Evolutionary conservation across 2,888 invertebrate species (phyloP), one percentile per base, ranked within the genome.

Genomic region (Epinotia nisella): DNA sequence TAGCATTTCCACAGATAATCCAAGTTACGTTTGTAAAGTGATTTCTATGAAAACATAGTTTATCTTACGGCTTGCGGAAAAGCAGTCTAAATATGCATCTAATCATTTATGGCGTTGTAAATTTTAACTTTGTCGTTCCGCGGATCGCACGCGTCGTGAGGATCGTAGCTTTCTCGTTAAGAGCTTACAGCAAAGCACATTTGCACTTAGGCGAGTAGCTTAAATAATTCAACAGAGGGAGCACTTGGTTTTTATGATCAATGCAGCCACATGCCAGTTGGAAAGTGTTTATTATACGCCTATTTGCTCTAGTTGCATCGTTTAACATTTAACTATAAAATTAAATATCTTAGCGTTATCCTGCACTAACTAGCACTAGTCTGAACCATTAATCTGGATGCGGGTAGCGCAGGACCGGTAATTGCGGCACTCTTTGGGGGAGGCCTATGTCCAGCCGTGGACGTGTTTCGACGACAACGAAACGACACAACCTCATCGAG

Each of bases 91-190:
- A 21, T 35, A 24, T 24, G 55, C 21, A 21, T 56, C 24, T 56
- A 56, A 56, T 24, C 60, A 19, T n/a, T n/a, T 60, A 19, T 49
- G 49, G 49, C 35, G 60, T 41, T 60, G 60, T 60, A 60, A 60
- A 60, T 60, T 35, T 17, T 35, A 59, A 17, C n/a, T 19, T 19
- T 19, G 60, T 60, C 60, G 39, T 17, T 29, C 17, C 49, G 11
- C 17, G 7, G 58, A 59, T 58, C 56, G 24, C 35, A 55, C 45
- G 58, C 29, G 29, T 19, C 59, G 29, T 49, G 49, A 17, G 56
- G 45, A 45, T 68, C 59, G 17, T 2, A 68, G 49, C 67, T 68
- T 68, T 68, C 67, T 68, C 58, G 67, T 68, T 68, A 68, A 59
- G 56, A 68, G 58, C 67, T 68, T 67, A 59, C 58, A 59, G 49